Conservation (phyloP, 1,140 invertebrate genomes). For the Drosophila equinoxialis region DNA sequence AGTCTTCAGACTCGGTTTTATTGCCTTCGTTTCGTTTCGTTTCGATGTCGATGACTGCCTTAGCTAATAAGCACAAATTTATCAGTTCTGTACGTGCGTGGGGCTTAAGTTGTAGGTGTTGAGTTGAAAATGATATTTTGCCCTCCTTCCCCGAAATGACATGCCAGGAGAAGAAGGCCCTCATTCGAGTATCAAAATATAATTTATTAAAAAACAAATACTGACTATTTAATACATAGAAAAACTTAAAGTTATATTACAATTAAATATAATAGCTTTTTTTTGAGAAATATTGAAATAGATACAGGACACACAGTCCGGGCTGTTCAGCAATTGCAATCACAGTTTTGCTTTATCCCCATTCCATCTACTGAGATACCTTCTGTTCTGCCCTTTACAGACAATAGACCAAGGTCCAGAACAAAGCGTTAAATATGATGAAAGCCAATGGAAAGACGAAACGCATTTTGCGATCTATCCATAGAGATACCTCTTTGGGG, state of each 20-base stretch:
- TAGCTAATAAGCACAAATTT: conserved; percentile 71
- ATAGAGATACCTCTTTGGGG: conserved; percentile 92
- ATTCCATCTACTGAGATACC: background rate
- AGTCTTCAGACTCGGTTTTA: conserved; percentile 51
- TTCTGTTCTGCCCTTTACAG: conserved; percentile 36
- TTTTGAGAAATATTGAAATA: conserved; percentile 8
- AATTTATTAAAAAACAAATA: conserved; percentile 55
- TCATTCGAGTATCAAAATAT: conserved; percentile 34
- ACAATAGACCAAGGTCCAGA: conserved; percentile 90
- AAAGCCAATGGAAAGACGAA: conserved; percentile 91
- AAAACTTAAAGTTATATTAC: background rate
- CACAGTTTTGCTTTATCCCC: conserved; percentile 36
- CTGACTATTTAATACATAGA: background rate
- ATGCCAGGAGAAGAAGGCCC: background rate
- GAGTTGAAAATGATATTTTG: conserved; percentile 18
- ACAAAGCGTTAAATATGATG: conserved; percentile 91
- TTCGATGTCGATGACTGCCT: background rate
- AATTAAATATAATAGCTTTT: no score
- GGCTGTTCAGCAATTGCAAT: conserved; percentile 17
- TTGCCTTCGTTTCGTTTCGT: conserved; percentile 23
- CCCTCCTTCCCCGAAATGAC: background rate
- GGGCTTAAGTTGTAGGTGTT: conserved; percentile 56
- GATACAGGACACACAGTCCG: background rate
- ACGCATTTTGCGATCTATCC: conserved; percentile 91
- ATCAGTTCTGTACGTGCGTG: conserved; percentile 71